These are phyloP conservation scores for Exaiptasia diaphana DNA, from an alignment of 64 coral and sea anemone genomes.

Conservation along the genomic window DNA sequence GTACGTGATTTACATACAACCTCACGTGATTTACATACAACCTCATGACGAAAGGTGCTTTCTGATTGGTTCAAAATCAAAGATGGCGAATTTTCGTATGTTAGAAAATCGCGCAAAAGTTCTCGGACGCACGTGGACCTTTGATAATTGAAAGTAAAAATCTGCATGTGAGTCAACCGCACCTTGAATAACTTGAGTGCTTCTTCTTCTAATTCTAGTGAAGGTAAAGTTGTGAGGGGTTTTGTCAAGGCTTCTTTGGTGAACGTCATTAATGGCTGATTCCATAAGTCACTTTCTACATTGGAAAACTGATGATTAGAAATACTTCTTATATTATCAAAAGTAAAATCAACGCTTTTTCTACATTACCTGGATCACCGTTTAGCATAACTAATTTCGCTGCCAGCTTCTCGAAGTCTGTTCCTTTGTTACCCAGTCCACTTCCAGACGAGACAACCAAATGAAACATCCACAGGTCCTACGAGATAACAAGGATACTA, in stretches of 20 bases:
- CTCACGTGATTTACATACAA: too few relatives aligned
- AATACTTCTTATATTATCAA: background rate
- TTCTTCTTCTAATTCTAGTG: slow-evolving; percentile 81
- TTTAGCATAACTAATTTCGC: slow-evolving; percentile 65
- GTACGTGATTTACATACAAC: too few relatives aligned
- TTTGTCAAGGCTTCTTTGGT: slow-evolving; percentile 69
- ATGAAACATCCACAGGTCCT: slow-evolving; percentile 92
- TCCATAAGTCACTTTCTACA: slow-evolving; percentile 88
- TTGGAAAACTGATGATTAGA: background rate
- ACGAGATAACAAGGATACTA: background rate
- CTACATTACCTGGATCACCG: slow-evolving; percentile 79
- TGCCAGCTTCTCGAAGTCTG: slow-evolving; percentile 74
- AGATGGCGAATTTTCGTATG: too few relatives aligned
- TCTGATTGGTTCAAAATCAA: too few relatives aligned
- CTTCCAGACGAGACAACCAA: slow-evolving; percentile 88
- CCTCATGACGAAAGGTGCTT: too few relatives aligned
- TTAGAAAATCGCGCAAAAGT: too few relatives aligned
- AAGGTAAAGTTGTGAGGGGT: slow-evolving; percentile 86
- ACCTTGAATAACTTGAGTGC: slow-evolving; percentile 97
- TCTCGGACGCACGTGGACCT: too few relatives aligned
- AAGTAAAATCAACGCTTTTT: background rate
- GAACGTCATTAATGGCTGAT: slow-evolving; percentile 65
- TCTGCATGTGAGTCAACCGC: too few relatives aligned
- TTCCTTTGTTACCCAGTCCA: slow-evolving; percentile 81
- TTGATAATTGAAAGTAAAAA: too few relatives aligned